Conservation (phyloP, 1,140 invertebrate species). For the Trichogramma pretiosum region DNA sequence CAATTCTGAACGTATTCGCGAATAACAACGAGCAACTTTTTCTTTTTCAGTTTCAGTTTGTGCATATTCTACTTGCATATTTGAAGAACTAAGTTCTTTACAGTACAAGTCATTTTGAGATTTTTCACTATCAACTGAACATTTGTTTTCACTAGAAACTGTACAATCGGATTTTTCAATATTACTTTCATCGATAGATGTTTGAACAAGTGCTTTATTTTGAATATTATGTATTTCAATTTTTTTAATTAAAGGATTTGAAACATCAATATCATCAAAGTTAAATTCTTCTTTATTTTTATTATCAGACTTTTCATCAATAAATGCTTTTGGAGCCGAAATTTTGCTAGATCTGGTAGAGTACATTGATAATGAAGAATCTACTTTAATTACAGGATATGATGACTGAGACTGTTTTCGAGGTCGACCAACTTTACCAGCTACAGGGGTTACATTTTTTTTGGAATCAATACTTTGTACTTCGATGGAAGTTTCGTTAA, state of each 20-base stretch:
- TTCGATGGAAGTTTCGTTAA: no score
- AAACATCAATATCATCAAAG: constrained; percentile 24
- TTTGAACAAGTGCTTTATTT: no score
- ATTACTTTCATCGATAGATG: no score
- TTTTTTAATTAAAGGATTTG: neutral
- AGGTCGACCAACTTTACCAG: neutral
- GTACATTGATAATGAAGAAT: constrained; percentile 1
- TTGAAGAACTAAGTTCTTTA: no score
- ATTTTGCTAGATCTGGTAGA: constrained; percentile 16
- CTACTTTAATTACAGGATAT: neutral
- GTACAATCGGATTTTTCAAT: no score
- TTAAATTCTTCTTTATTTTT: constrained; percentile 20
- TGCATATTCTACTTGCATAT: constrained; percentile 1
- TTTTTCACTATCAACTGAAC: no score
- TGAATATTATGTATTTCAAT: no score
- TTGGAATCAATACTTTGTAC: neutral
- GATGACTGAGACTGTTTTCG: constrained; percentile 4
- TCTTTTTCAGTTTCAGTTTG: neutral
- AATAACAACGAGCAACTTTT: constrained; percentile 11
- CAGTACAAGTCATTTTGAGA: no score
- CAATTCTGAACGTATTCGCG: neutral
- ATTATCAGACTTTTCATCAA: neutral
- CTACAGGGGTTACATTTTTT: neutral
- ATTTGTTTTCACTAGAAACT: no score
- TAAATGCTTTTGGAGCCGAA: no score